Evolutionary conservation across 2,888 invertebrate genomes (phyloP).

Genomic region (Drosophila anceps): DNA sequence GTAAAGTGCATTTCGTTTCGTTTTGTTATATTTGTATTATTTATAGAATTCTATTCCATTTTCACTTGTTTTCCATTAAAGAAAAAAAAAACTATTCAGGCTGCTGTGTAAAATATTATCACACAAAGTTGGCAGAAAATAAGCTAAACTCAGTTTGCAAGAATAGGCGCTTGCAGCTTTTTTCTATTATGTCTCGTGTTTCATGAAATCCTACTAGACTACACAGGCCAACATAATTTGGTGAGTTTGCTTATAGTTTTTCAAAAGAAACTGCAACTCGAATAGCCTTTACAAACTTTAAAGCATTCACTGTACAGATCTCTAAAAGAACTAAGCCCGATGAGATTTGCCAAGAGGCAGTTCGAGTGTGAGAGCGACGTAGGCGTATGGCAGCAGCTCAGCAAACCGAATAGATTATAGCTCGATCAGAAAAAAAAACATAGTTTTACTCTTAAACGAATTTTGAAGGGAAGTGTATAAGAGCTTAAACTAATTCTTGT

Average conservation of each 20-base stretch:
- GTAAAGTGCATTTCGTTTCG: slow-evolving; percentile 9
- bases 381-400: background rate
- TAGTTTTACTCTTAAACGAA: background rate
- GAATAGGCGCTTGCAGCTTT: background rate
- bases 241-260: background rate
- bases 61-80: slow-evolving; percentile 1
- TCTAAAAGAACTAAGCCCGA: background rate
- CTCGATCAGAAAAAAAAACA: background rate
- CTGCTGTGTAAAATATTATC: slow-evolving; percentile 2
- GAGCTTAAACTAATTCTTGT: too few species aligned
- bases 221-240: background rate
- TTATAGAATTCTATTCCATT: slow-evolving; percentile 3
- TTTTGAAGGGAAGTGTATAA: background rate
- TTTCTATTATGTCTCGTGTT: background rate
- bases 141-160: background rate
- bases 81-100: background rate
- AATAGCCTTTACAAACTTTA: background rate
- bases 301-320: background rate
- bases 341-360: background rate
- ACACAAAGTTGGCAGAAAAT: background rate
- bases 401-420: background rate
- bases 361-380: background rate
- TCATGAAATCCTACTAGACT: background rate
- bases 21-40: background rate
- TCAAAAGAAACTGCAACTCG: background rate